Base-by-base conservation (phyloP, 2,888 invertebrate species). In the Drosophila multiciliata region DNA sequence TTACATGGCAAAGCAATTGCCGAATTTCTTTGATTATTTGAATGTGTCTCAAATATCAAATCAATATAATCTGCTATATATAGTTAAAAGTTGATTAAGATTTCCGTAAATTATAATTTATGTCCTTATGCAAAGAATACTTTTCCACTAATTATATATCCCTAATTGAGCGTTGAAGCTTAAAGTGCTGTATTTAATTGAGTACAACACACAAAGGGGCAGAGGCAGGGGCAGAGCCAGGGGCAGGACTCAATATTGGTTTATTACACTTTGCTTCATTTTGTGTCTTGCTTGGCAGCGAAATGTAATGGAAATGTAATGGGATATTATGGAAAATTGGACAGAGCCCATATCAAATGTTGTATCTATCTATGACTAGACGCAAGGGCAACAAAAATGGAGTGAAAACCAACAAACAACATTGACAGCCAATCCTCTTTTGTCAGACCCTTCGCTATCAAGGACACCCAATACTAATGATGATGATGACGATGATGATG, bases 401-500 rank as follows among this genome's bases (percentile, higher is more conserved):
- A 4, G 8, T 8, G 15, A 45, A 20, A 45, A 23, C 23, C 48
- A 59, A 52, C 26, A 58, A 45, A 61, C 45, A 23, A 57, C 63
- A 65, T 72, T 73, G 72, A 71, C 66, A 49, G 62, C 50, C 54
- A 42, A 55, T 55, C 42, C 45, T 36, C 23, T 35, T 55, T 58
- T 33, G 8, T 29, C 52, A 23, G 12, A 35, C 9, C 33, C 42
- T n/a, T n/a, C 52, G 12, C 49, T 32, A 42, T 50, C 9, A 64
- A 73, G 60, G 68, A 74, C 60, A 64, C 57, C 53, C 60, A 32
- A 61, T 36, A 40, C 55, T 15, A 63, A 71, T 53, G 45, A 59
- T 50, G 58, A 61, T 49, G 35, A 59, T 55, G 38, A 15, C 59
- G 11, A 75, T 57, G 5, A 64, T 63, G 58, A 29, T 11, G 36